These are phyloP conservation scores for Amphimedon queenslandica DNA, from an alignment of 37 sponge, comb jelly and placozoan genomes.

Conservation along the genomic window DNA sequence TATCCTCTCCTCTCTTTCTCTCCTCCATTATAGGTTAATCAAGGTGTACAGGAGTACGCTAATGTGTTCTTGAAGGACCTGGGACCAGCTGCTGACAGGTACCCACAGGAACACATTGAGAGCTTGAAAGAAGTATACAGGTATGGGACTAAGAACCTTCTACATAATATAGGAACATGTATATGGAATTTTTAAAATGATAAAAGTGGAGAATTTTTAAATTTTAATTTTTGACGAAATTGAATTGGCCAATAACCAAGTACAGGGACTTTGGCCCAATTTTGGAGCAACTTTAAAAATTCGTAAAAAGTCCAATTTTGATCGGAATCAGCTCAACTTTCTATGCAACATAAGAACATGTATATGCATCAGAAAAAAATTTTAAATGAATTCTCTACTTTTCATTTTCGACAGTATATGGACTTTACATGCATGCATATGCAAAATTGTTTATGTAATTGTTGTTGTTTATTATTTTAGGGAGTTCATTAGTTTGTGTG, in stretches of 20 bases:
- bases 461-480: constrained; percentile 13
- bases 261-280: too few relatives aligned
- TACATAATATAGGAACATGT: background rate
- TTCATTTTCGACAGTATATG: too few relatives aligned
- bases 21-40: constrained; percentile 84
- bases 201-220: background rate
- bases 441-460: background rate
- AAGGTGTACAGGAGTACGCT: constrained; percentile 82
- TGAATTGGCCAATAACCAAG: too few relatives aligned
- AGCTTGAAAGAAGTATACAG: constrained; percentile 70
- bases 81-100: background rate
- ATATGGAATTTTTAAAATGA: background rate
- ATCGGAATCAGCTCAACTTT: too few relatives aligned
- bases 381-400: background rate
- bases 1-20: too few relatives aligned
- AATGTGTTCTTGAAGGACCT: constrained; percentile 60
- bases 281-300: too few relatives aligned
- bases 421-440: background rate
- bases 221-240: background rate
- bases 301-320: too few relatives aligned
- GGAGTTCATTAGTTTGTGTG: constrained; percentile 62
- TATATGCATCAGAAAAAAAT: too few relatives aligned
- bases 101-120: constrained; percentile 38
- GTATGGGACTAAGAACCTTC: constrained; percentile 11
- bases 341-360: too few relatives aligned